Conservation (phyloP, 2,113 vertebrate genomes). For the Hypocryptadius cinnamomeus region DNA sequence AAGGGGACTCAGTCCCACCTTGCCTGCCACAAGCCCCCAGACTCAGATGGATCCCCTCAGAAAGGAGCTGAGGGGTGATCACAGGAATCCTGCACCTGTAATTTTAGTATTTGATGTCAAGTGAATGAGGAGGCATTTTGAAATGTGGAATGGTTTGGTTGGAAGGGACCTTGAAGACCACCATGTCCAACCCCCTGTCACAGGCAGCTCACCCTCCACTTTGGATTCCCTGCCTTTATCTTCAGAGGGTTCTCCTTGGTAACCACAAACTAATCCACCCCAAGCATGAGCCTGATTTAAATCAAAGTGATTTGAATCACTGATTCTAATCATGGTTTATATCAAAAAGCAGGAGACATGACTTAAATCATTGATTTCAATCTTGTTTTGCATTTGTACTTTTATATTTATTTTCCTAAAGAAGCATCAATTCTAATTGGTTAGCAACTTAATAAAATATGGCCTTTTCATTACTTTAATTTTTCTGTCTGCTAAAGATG, state of each 20-base stretch:
- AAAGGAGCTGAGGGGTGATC: background rate
- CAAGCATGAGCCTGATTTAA: background rate
- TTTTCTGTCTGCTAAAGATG: background rate
- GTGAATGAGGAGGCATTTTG: background rate
- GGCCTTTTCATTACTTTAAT: background rate
- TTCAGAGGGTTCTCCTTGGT: background rate
- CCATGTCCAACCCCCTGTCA: background rate
- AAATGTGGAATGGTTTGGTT: background rate
- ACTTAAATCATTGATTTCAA: conserved; percentile 23
- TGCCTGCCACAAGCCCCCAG: background rate
- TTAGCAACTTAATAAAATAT: background rate
- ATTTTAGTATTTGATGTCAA: background rate
- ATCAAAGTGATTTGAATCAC: conserved; percentile 27
- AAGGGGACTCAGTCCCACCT: background rate
- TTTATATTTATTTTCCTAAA: background rate
- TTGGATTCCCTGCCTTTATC: background rate
- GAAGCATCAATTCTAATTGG: background rate
- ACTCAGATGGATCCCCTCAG: accelerated
- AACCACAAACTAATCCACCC: conserved; percentile 31
- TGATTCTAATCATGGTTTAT: background rate
- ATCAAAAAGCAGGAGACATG: conserved; percentile 47
- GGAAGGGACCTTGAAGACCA: background rate
- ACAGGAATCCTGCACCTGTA: background rate
- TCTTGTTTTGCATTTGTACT: background rate
- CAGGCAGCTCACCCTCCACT: background rate